phyloP scores from a whole-genome alignment of 2,113 vertebrate species.

The Zootoca vivipara region DNA sequence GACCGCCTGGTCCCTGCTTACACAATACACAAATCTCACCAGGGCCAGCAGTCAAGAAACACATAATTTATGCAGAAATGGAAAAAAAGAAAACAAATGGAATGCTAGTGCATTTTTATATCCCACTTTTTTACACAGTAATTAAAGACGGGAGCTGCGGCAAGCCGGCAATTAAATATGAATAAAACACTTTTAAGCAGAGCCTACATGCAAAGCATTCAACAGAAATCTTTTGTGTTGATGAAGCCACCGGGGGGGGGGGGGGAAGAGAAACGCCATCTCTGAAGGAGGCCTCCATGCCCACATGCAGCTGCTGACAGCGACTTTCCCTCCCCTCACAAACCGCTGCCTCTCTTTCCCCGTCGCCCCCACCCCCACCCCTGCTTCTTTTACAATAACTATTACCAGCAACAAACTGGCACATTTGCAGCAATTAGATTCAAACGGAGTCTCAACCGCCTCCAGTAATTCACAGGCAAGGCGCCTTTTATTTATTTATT shows the following conservation, averaged over 20 bases:
- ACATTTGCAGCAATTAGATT: slow-evolving; percentile 72
- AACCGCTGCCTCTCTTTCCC: slow-evolving; percentile 33
- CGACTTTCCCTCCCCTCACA: slow-evolving; percentile 42
- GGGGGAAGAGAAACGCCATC: slow-evolving; percentile 70
- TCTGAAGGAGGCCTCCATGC: slow-evolving; percentile 63
- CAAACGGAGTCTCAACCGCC: slow-evolving; percentile 67
- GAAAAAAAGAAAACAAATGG: slow-evolving; percentile 53
- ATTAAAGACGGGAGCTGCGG: slow-evolving; percentile 76
- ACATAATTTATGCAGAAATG: slow-evolving; percentile 60
- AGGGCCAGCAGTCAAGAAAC: slow-evolving; percentile 29
- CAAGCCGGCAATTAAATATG: slow-evolving; percentile 79
- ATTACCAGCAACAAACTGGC: slow-evolving; percentile 58
- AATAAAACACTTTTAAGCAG: slow-evolving; percentile 80
- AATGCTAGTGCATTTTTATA: slow-evolving; percentile 74
- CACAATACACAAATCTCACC: not conserved
- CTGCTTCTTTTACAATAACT: slow-evolving; percentile 55
- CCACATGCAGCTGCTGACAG: slow-evolving; percentile 68
- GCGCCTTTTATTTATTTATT: slow-evolving; percentile 56
- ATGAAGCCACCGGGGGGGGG: slow-evolving; percentile 57
- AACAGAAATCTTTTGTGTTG: slow-evolving; percentile 70
- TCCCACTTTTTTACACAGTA: slow-evolving; percentile 76
- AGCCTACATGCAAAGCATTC: slow-evolving; percentile 71
- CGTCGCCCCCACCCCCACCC: slow-evolving; percentile 18
- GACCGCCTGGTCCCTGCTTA: not conserved
- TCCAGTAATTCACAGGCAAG: slow-evolving; percentile 63